phyloP scores from a whole-genome alignment of 2,888 invertebrate genomes.

The Camptogramma bilineatum region DNA sequence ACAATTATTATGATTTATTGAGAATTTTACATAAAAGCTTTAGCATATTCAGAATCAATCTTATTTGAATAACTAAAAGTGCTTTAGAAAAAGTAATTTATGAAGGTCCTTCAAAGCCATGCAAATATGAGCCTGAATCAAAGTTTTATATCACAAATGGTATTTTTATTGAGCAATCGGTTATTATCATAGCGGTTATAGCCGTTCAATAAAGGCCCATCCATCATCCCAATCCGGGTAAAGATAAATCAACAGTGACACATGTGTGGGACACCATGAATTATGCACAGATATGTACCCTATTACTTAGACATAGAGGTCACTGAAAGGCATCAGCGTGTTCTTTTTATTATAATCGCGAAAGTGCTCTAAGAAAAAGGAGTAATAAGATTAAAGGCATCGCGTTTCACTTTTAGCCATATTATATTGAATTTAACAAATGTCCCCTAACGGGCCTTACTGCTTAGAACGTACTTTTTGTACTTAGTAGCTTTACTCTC shows the following conservation, averaged over 20 bases:
- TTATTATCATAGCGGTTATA: slow-evolving; percentile 27
- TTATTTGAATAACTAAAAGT: no score
- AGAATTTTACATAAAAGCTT: neutral
- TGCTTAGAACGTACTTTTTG: no score
- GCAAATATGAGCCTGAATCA: slow-evolving; percentile 7
- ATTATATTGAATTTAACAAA: neutral
- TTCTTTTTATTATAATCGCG: slow-evolving; percentile 12
- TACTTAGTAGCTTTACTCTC: no score
- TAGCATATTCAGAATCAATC: neutral
- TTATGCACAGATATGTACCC: slow-evolving; percentile 12
- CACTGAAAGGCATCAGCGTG: neutral
- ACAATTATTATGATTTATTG: no score
- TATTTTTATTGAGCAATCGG: slow-evolving; percentile 28
- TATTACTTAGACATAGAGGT: slow-evolving; percentile 14
- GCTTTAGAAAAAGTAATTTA: neutral
- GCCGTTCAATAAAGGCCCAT: slow-evolving; percentile 37
- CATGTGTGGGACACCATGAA: slow-evolving; percentile 29
- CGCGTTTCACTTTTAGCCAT: neutral
- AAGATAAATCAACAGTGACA: slow-evolving; percentile 37
- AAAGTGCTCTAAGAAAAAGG: slow-evolving; percentile 13
- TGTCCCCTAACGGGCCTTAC: no score
- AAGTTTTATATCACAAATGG: slow-evolving; percentile 23
- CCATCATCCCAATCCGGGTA: slow-evolving; percentile 39
- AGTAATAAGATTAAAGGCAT: neutral
- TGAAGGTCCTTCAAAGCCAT: neutral